phyloP scores from a whole-genome alignment of 2,888 invertebrate genomes.

The Agriopis leucophaearia region DNA sequence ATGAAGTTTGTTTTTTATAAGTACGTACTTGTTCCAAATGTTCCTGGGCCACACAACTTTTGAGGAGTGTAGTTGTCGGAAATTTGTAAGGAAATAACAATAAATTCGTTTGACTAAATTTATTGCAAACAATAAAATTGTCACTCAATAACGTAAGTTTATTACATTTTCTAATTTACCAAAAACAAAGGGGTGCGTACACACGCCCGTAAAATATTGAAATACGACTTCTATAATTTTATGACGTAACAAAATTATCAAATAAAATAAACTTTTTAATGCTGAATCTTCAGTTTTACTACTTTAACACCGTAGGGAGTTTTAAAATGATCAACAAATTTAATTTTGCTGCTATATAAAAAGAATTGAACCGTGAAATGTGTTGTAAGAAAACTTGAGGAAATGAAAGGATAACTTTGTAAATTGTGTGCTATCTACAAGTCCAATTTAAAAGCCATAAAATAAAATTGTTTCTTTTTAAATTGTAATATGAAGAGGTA shows the following conservation, averaged over 20 bases:
- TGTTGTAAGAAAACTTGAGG: not conserved
- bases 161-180: slow-evolving; percentile 41
- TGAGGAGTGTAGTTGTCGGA: too few species aligned
- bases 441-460: slow-evolving; percentile 63
- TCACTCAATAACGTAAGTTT: slow-evolving; percentile 34
- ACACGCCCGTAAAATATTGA: slow-evolving; percentile 47
- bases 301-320: slow-evolving; percentile 49
- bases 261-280: slow-evolving; percentile 55
- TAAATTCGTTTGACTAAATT: not conserved
- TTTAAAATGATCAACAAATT: slow-evolving; percentile 50
- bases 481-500: slow-evolving; percentile 43
- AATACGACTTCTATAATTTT: slow-evolving; percentile 47
- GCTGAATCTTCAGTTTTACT: slow-evolving; percentile 52
- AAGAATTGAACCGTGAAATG: not conserved
- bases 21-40: too few species aligned
- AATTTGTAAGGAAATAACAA: not conserved
- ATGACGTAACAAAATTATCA: slow-evolving; percentile 50
- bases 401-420: slow-evolving; percentile 41
- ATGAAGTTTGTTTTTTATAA: too few species aligned
- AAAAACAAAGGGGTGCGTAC: slow-evolving; percentile 47
- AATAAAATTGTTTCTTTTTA: slow-evolving; percentile 48
- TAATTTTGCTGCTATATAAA: slow-evolving; percentile 34
- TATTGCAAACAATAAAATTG: slow-evolving; percentile 16
- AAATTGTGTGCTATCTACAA: slow-evolving; percentile 48
- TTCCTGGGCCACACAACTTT: too few species aligned